Evolutionary conservation across 2,113 vertebrate genomes (phyloP).

Genomic region (Grammatotria lemairii): DNA sequence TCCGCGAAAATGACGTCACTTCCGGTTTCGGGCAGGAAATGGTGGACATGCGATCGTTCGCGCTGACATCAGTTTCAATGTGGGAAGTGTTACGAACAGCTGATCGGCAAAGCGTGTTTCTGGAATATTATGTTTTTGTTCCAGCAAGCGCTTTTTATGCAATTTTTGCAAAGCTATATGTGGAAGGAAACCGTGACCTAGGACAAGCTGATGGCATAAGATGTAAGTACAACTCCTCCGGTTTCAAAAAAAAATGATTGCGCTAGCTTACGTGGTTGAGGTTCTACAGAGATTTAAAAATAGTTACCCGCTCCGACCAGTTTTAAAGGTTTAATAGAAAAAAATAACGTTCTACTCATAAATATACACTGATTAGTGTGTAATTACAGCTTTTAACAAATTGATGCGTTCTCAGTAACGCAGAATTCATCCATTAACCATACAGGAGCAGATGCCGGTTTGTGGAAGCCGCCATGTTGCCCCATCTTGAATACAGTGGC

Average conservation of each 20-base stretch:
- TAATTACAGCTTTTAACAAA: not conserved
- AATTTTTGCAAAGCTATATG: not conserved
- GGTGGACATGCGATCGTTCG: accelerated
- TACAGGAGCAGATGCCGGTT: not conserved
- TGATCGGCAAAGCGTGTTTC: not conserved
- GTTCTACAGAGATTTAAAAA: not conserved
- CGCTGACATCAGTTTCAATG: too few species aligned
- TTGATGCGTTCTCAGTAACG: not conserved
- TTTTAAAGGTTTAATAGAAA: not conserved
- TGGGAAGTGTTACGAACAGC: accelerated
- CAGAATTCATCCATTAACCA: not conserved
- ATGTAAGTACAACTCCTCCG: not conserved
- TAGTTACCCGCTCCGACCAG: not conserved
- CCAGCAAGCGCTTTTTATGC: accelerated
- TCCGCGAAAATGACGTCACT: not conserved
- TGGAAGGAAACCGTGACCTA: not conserved
- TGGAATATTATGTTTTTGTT: not conserved
- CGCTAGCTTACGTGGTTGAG: not conserved
- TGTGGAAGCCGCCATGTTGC: not conserved
- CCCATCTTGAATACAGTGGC: not conserved
- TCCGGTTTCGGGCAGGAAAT: not conserved
- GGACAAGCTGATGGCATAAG: not conserved
- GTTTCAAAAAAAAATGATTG: not conserved
- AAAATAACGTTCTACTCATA: not conserved
- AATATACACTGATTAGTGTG: not conserved